Conservation (phyloP, 2,888 invertebrate genomes). For the Drosophila neonasuta region DNA sequence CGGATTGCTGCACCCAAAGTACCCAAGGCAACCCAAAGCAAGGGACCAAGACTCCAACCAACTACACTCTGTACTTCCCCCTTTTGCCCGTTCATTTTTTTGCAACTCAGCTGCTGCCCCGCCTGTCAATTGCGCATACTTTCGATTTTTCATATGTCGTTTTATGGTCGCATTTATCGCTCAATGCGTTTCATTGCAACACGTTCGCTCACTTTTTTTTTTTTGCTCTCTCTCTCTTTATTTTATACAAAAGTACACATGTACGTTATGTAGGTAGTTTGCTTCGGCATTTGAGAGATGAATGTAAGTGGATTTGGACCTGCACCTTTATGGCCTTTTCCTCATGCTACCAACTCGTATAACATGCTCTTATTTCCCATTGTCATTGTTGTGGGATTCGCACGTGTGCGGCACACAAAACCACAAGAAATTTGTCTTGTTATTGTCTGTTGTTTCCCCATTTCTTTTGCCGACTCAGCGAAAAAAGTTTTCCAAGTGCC, state of each 20-base stretch:
- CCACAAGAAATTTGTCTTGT: constrained; percentile 50
- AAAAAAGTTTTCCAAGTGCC: constrained; percentile 37
- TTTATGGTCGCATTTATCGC: constrained; percentile 49
- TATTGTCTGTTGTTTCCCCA: constrained; percentile 29
- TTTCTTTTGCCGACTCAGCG: constrained; percentile 39
- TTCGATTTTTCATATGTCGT: constrained; percentile 68
- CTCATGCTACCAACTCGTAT: constrained; percentile 18
- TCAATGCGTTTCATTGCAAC: constrained; percentile 52
- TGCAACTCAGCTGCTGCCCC: constrained; percentile 17
- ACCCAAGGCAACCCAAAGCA: constrained; percentile 7
- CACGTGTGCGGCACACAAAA: constrained; percentile 61
- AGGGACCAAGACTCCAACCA: constrained; percentile 41
- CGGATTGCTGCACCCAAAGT: not conserved
- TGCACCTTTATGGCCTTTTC: constrained; percentile 63
- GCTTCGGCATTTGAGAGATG: constrained; percentile 22
- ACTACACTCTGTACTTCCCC: constrained; percentile 26
- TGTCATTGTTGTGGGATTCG: constrained; percentile 44
- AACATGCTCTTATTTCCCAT: constrained; percentile 22
- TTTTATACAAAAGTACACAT: no score
- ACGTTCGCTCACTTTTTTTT: constrained; percentile 26
- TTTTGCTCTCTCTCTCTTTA: no score
- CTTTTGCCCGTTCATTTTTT: constrained; percentile 12
- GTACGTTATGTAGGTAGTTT: not conserved
- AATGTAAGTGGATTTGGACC: constrained; percentile 60
- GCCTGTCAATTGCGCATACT: constrained; percentile 44